Conservation (phyloP, 2,888 invertebrate species). For the Calliphora vomitoria region DNA sequence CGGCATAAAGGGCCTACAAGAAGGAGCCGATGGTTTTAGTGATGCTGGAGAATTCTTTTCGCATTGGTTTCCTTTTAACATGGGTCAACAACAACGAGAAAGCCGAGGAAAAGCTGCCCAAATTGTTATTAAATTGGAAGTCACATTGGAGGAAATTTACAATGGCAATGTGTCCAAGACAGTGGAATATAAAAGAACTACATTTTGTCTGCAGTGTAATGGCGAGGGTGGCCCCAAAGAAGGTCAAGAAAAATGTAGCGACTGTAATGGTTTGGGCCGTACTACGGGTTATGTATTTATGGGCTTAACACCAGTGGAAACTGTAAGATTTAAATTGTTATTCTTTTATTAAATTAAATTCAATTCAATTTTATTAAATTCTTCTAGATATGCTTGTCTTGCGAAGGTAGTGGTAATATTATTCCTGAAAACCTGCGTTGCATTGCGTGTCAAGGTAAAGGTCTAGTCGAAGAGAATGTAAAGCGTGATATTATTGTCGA, state of each 20-base stretch:
- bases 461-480: conserved; percentile 92
- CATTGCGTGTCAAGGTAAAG: conserved; percentile 92
- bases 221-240: conserved; percentile 82
- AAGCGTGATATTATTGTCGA: conserved; percentile 94
- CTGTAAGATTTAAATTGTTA: conserved; percentile 85
- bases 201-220: conserved; percentile 80
- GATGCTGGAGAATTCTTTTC: conserved; percentile 88
- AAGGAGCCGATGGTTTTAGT: conserved; percentile 86
- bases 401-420: conserved; percentile 89
- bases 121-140: conserved; percentile 92
- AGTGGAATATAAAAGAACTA: conserved; percentile 80
- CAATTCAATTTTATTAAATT: neutral
- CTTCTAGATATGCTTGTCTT: conserved; percentile 86
- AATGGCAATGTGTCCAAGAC: conserved; percentile 91
- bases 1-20: conserved; percentile 95
- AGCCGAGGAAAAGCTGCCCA: conserved; percentile 88
- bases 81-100: conserved; percentile 84
- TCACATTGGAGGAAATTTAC: conserved; percentile 95
- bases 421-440: conserved; percentile 94
- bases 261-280: conserved; percentile 83
- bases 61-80: conserved; percentile 88
- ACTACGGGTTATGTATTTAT: conserved; percentile 78
- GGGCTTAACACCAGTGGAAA: conserved; percentile 84
- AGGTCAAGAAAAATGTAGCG: conserved; percentile 76
- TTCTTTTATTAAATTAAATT: neutral